phyloP scores from a whole-genome alignment of 2,888 invertebrate species.

The Acanthosoma haemorrhoidale region DNA sequence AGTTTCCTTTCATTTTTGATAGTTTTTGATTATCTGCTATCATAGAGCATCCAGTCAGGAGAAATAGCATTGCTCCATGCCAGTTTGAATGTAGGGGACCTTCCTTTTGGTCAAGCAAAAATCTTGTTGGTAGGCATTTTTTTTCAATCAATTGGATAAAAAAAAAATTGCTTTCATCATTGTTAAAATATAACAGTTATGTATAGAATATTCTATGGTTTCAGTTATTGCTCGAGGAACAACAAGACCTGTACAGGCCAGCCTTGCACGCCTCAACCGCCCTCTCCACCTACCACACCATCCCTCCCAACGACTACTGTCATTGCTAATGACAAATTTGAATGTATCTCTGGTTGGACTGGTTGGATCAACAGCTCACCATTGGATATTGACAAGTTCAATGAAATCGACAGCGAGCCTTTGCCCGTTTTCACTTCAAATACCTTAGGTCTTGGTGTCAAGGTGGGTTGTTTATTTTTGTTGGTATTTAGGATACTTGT shows the following conservation, averaged over 20 bases:
- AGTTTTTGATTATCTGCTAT: no score
- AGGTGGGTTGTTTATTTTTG: neutral
- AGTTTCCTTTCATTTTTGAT: no score
- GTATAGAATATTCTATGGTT: no score
- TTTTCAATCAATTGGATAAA: neutral
- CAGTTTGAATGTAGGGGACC: no score
- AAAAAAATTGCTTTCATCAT: no score
- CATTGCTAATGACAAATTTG: constrained; percentile 46
- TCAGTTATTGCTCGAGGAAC: constrained; percentile 60
- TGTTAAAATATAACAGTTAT: no score
- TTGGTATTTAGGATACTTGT: no score
- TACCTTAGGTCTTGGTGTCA: neutral
- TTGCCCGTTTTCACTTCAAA: constrained; percentile 50
- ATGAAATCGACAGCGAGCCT: constrained; percentile 54
- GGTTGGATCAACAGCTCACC: constrained; percentile 60
- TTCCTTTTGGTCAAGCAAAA: no score
- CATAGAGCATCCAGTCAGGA: no score
- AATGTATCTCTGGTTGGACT: constrained; percentile 71
- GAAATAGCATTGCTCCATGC: no score
- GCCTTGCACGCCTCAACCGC: constrained; percentile 52
- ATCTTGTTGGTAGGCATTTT: no score
- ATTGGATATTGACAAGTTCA: constrained; percentile 31
- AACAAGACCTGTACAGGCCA: constrained; percentile 64
- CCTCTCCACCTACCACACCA: constrained; percentile 42
- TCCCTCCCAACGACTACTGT: neutral